Percentiles rank a stretch among this genome's conserved stretches.
Evolutionary conservation across 2,797 vertebrate genomes (phyloP).

Genomic region (Huso huso): DNA sequence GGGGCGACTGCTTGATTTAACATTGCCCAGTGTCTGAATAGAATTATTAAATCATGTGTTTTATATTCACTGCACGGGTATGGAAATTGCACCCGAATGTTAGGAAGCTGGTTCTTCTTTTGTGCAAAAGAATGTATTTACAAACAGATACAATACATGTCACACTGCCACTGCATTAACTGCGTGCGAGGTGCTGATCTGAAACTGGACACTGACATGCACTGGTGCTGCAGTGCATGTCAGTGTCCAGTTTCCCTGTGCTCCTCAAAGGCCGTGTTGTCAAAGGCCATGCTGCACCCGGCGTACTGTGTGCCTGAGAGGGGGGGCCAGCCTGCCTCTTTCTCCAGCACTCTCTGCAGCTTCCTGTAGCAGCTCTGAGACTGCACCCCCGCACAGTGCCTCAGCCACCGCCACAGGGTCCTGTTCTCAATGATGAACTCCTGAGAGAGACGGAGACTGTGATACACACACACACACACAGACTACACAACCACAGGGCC

Average conservation of each 20-base stretch:
- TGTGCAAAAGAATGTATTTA: too few species aligned
- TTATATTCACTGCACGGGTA: too few species aligned
- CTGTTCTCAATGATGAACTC: constrained; percentile 56
- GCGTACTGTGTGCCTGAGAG: constrained; percentile 40
- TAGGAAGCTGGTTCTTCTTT: too few species aligned
- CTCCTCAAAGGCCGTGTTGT: constrained; percentile 52
- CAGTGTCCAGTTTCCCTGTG: constrained; percentile 32
- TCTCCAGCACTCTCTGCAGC: constrained; percentile 38
- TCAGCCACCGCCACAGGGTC: constrained; percentile 48
- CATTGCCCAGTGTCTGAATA: too few species aligned
- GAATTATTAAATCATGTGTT: too few species aligned
- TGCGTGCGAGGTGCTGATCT: too few species aligned
- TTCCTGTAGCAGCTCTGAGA: constrained; percentile 54
- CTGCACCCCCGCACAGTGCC: constrained; percentile 38
- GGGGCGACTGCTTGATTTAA: too few species aligned
- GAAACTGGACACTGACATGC: too few species aligned
- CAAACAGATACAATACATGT: too few species aligned
- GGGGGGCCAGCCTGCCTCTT: constrained; percentile 56
- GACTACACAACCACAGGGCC: background rate
- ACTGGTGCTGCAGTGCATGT: too few species aligned
- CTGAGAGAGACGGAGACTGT: constrained; percentile 26
- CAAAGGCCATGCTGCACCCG: constrained; percentile 35
- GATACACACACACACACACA: background rate
- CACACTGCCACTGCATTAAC: too few species aligned
- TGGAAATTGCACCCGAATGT: too few species aligned